A percentile compares a stretch with the other conserved stretches of the same genome.
Conservation (phyloP, 2,797 vertebrate genomes). For the Manis javanica region DNA sequence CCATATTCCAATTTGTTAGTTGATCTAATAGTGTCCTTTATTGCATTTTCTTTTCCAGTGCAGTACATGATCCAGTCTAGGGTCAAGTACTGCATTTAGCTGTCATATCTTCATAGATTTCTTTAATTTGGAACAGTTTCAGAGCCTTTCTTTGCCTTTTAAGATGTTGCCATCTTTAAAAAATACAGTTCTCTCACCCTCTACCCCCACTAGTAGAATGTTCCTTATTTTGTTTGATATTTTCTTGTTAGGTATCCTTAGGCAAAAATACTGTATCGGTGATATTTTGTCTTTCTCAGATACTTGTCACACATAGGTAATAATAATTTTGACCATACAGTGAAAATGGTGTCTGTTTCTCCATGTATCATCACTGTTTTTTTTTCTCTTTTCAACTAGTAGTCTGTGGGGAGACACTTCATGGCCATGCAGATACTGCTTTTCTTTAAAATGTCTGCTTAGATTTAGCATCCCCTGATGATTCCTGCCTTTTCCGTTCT, state of each 20-base stretch:
- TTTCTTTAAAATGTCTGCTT: neutral
- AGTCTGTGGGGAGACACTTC: neutral
- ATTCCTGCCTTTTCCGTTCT: neutral
- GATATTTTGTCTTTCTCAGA: neutral
- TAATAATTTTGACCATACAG: neutral
- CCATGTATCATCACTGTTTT: neutral
- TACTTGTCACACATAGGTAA: neutral
- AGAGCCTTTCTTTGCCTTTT: neutral
- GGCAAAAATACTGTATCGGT: neutral
- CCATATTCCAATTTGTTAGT: neutral
- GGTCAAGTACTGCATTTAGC: neutral
- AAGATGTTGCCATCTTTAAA: neutral
- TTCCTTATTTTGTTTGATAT: conserved; percentile 6
- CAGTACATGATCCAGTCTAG: neutral
- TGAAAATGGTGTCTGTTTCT: neutral
- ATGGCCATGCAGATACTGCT: neutral
- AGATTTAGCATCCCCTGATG: neutral
- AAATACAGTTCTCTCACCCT: neutral
- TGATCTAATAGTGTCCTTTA: neutral
- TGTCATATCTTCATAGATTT: neutral
- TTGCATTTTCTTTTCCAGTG: neutral
- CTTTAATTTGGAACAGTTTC: neutral
- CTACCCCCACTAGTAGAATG: neutral
- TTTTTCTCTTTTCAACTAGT: neutral
- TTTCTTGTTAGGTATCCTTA: neutral